Evolutionary conservation across 1,140 invertebrate species (phyloP), one percentile per base, ranked within the genome.

Genomic region (Saccostrea echinata): DNA sequence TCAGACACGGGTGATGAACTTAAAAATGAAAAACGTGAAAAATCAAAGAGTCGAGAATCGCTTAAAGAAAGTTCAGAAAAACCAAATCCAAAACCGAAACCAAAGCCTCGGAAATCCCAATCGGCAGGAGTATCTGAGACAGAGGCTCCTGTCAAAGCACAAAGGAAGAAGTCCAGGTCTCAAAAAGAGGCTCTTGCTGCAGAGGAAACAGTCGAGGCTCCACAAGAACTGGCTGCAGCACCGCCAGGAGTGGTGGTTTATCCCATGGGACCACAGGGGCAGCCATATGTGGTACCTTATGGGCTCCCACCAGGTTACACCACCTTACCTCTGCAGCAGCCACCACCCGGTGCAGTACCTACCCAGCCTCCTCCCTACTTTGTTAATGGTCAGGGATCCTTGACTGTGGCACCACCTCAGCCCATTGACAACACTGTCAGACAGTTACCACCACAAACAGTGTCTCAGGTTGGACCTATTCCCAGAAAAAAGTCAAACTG

Each of bases 51-150:
- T 55, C 68, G 52, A 16, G 33, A 83, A 21, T 35, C 68, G 27
- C 30, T 30, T 0, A 53, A 64, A 51, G 61, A 84, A n/a, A 76
- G 52, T 21, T 82, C 88, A 35, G 61, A 83, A 52, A 90, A 89
- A 87, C 88, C 88, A 18, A 90, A 91, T 57, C 89, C 89, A 21
- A 92, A 92, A 85, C 92, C 92, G 13, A 93, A 93, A 90, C 90
- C 90, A 64, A 90, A 89, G 87, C 92, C 92, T 16, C 83, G 92
- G 43, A 92, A 92, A 76, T 92, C 91, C 64, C 81, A 84, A 13
- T 84, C 83, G 18, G 24, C n/a, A 55, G 52, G n/a, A 16, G 88
- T 27, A n/a, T 84, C 85, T 43, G 53, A 55, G 16, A 24, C 16
- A 0, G 83, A 84, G 55, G 55, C 30, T 27, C 51, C 52, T 11